Evolutionary conservation across 2,888 invertebrate species (phyloP).

Genomic region (Slavum lentiscoides): DNA sequence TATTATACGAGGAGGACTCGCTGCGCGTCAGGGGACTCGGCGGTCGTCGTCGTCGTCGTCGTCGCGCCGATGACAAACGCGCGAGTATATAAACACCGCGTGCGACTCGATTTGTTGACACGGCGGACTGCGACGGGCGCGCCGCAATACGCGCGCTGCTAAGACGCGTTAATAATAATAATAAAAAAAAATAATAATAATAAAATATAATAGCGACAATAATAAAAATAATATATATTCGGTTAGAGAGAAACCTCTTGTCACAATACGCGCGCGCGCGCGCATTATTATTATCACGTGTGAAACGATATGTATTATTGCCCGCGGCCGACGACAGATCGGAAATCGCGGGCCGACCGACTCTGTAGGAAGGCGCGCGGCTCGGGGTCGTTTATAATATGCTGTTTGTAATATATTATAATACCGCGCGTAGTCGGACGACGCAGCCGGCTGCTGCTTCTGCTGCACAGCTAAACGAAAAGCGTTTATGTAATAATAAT

Average conservation of each 20-base stretch:
- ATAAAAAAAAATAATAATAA: constrained; percentile 22
- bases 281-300: constrained; percentile 20
- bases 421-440: too few species aligned
- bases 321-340: constrained; percentile 33
- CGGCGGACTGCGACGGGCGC: background rate
- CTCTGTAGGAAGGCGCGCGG: background rate
- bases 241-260: background rate
- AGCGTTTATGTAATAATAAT: too few species aligned
- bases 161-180: background rate
- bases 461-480: too few species aligned
- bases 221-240: constrained; percentile 1
- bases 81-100: constrained; percentile 29
- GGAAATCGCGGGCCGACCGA: constrained; percentile 15
- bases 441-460: too few species aligned
- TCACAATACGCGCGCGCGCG: constrained; percentile 1
- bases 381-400: too few species aligned
- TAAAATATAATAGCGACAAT: constrained; percentile 33
- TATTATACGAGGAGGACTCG: too few species aligned
- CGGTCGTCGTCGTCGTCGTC: too few species aligned
- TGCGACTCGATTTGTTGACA: constrained; percentile 45
- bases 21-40: too few species aligned
- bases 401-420: too few species aligned
- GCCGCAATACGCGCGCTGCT: background rate
- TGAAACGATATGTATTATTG: constrained; percentile 48
- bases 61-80: constrained; percentile 32